These are phyloP conservation scores for Psilopogon haemacephalus DNA, from an alignment of 2,113 vertebrate genomes.

Conservation along the genomic window DNA sequence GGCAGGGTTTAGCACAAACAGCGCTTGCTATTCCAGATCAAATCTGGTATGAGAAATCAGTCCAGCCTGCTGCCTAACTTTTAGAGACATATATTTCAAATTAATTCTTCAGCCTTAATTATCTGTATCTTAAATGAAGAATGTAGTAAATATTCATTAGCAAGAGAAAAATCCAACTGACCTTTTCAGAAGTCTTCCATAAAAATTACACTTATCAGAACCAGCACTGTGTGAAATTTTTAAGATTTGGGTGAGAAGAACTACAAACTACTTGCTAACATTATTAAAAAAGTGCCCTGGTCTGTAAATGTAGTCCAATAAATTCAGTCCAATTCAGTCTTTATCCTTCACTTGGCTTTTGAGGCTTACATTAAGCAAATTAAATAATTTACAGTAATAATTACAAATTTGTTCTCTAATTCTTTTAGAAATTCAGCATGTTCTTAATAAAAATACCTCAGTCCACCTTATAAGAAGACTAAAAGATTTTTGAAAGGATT, in stretches of 20 bases:
- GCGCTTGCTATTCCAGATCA: background rate
- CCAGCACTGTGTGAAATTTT: background rate
- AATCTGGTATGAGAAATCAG: background rate
- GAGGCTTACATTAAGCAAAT: background rate
- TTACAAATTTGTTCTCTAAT: background rate
- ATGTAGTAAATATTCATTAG: background rate
- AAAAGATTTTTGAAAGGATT: background rate
- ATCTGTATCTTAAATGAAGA: background rate
- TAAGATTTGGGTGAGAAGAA: background rate
- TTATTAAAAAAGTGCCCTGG: background rate
- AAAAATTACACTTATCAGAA: background rate
- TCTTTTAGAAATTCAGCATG: constrained; percentile 2
- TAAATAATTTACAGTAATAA: background rate
- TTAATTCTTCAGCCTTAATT: background rate
- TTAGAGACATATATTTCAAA: background rate
- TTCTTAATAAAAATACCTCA: background rate
- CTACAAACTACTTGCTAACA: background rate
- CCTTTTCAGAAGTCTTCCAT: background rate
- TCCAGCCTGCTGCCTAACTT: background rate
- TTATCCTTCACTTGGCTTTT: background rate
- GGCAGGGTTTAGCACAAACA: background rate
- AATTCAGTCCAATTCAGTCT: background rate
- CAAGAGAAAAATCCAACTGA: background rate
- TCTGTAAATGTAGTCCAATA: constrained; percentile 5
- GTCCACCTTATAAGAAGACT: background rate